phyloP scores from a whole-genome alignment of 2,113 vertebrate species.

The Morphnarchus princeps region DNA sequence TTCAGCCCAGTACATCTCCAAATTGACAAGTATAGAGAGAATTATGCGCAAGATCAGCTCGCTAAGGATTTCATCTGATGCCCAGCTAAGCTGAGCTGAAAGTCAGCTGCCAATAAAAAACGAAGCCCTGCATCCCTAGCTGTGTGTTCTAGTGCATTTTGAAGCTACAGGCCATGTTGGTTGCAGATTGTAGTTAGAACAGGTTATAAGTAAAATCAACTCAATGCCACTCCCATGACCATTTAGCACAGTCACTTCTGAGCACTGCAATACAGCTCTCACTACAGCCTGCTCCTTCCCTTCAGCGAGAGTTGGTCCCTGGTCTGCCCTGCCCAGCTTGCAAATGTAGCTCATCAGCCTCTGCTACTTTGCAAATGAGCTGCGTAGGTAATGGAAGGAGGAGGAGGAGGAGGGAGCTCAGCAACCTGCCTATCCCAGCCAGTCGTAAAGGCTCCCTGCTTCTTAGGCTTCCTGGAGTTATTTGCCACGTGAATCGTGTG shows the following conservation, averaged over 20 bases:
- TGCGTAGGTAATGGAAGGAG: background rate
- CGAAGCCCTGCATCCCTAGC: background rate
- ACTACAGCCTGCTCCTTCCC: background rate
- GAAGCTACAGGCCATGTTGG: background rate
- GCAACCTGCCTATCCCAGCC: background rate
- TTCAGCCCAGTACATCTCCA: background rate
- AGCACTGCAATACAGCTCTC: background rate
- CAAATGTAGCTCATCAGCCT: slow-evolving; percentile 15
- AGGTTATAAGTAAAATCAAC: background rate
- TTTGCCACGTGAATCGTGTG: background rate
- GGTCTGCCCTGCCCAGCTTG: slow-evolving; percentile 7
- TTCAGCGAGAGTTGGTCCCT: background rate
- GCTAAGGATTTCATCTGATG: background rate
- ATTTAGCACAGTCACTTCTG: background rate
- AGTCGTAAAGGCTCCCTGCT: background rate
- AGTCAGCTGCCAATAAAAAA: background rate
- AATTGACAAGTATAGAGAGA: background rate
- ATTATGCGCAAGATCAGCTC: background rate
- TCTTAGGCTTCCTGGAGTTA: background rate
- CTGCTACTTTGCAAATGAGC: slow-evolving; percentile 11
- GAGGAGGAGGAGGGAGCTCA: background rate
- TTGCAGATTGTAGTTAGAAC: background rate
- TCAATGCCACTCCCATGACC: background rate
- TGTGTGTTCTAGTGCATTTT: background rate
- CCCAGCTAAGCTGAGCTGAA: background rate